Conservation (phyloP, 2,113 vertebrate genomes). For the Machaerirhynchus nigripectus region DNA sequence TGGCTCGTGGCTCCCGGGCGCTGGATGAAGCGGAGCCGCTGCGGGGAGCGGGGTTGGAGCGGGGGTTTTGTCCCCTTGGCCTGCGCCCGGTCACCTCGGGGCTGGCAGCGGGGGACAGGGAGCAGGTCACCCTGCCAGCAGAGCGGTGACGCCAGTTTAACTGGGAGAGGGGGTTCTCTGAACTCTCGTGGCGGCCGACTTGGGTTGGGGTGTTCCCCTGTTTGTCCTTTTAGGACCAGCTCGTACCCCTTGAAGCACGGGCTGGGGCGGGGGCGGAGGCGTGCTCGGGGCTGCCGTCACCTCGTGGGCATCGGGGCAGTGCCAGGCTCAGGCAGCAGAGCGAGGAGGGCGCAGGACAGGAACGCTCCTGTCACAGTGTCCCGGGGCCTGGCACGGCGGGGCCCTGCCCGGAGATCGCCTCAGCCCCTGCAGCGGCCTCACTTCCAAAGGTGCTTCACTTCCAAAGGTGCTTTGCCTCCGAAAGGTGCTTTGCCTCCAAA, state of each 20-base stretch:
- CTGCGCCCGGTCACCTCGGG: not conserved
- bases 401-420: not conserved
- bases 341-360: not conserved
- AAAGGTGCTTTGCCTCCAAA: slow-evolving; percentile 13
- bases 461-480: not conserved
- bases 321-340: not conserved
- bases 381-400: not conserved
- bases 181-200: not conserved
- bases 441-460: slow-evolving; percentile 17
- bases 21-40: not conserved
- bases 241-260: not conserved
- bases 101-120: not conserved
- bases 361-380: not conserved
- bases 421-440: not conserved
- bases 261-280: not conserved
- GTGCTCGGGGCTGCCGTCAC: not conserved
- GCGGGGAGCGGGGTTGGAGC: not conserved
- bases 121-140: not conserved
- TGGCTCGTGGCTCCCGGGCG: not conserved
- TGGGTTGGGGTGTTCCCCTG: not conserved
- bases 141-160: not conserved
- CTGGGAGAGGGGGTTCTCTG: not conserved
- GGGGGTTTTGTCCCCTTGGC: not conserved
- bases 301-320: fast-evolving
- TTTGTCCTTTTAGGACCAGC: not conserved